phyloP scores from a whole-genome alignment of 2,797 vertebrate species.

The Gila robusta region DNA sequence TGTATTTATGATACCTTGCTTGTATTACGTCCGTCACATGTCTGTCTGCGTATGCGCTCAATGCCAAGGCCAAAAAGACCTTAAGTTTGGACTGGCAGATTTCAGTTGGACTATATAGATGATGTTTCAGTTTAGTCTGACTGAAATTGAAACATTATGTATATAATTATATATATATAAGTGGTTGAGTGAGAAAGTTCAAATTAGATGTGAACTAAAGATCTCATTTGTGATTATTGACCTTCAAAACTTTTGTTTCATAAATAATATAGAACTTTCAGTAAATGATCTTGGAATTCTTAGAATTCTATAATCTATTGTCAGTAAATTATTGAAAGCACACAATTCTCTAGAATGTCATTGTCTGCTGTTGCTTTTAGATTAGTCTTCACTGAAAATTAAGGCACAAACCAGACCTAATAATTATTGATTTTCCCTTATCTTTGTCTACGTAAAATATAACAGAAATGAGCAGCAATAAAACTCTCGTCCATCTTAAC shows the following conservation, averaged over 20 bases:
- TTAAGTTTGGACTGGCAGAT: background rate
- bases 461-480: no score
- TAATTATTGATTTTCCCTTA: background rate
- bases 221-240: background rate
- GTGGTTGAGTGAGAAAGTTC: background rate
- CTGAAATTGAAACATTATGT: background rate
- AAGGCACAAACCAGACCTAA: background rate
- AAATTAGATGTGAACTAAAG: background rate
- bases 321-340: background rate
- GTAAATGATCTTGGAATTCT: background rate
- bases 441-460: background rate
- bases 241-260: background rate
- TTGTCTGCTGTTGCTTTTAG: background rate
- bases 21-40: background rate
- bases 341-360: background rate
- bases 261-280: background rate
- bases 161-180: background rate
- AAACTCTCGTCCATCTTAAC: background rate
- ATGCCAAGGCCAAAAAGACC: background rate
- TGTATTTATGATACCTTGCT: background rate
- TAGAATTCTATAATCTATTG: background rate
- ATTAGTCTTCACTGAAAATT: background rate
- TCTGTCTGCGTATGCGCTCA: background rate
- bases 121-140: background rate
- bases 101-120: background rate